Evolutionary conservation across 2,888 invertebrate species (phyloP).

Genomic region (Spodoptera littoralis): DNA sequence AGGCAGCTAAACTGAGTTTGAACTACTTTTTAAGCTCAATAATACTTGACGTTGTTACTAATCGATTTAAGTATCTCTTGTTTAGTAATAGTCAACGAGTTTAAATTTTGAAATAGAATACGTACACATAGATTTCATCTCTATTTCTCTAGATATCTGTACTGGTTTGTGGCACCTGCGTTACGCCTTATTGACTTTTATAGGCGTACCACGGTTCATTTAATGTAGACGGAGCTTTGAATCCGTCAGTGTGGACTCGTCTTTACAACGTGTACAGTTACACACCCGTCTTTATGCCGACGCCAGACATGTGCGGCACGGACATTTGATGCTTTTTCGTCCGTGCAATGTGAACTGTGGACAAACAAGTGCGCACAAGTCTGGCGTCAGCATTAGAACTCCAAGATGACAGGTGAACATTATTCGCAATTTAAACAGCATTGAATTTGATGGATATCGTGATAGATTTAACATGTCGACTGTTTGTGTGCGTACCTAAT

Average conservation of each 20-base stretch:
- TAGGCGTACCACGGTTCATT: constrained; percentile 65
- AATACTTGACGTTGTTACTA: too few relatives aligned
- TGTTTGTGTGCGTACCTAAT: constrained; percentile 4
- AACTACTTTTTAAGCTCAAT: too few relatives aligned
- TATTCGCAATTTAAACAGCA: constrained; percentile 34
- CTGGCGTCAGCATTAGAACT: background rate
- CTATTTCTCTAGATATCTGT: constrained; percentile 48
- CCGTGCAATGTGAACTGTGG: too few relatives aligned
- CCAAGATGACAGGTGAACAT: constrained; percentile 24
- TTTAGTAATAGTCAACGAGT: too few relatives aligned
- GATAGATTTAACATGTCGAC: constrained; percentile 5
- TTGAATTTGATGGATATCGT: constrained; percentile 21
- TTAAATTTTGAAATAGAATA: constrained; percentile 23
- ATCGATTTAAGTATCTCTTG: too few relatives aligned
- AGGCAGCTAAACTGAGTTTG: too few relatives aligned
- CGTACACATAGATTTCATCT: constrained; percentile 47
- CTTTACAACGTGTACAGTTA: constrained; percentile 36
- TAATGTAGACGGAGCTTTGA: constrained; percentile 47
- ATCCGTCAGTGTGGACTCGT: constrained; percentile 35
- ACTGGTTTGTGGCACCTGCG: constrained; percentile 66
- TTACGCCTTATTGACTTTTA: constrained; percentile 72
- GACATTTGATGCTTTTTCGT: too few relatives aligned
- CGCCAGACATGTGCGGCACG: too few relatives aligned
- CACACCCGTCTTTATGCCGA: constrained; percentile 6
- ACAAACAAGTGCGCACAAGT: too few relatives aligned